Percentiles rank a stretch among this genome's conserved stretches.
Evolutionary conservation across 2,113 vertebrate genomes (phyloP).

Genomic region (Polypterus senegalus): DNA sequence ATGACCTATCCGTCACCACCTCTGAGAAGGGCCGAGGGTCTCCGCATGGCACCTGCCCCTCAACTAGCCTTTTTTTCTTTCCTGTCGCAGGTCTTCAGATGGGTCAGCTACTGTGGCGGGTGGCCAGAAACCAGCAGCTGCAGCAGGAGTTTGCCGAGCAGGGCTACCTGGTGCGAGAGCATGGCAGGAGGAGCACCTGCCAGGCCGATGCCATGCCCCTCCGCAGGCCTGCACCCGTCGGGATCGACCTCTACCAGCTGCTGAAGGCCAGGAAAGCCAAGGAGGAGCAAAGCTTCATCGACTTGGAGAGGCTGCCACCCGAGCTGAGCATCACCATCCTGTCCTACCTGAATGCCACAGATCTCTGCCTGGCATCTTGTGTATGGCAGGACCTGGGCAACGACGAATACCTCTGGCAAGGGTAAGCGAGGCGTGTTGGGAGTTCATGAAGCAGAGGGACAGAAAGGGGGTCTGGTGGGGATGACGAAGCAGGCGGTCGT

Average conservation of each 20-base stretch:
- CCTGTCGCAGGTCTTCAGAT: slow-evolving; percentile 63
- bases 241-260: slow-evolving; percentile 82
- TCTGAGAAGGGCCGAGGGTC: background rate
- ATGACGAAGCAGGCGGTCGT: too few relatives aligned
- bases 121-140: slow-evolving; percentile 86
- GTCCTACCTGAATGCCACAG: slow-evolving; percentile 95
- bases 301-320: slow-evolving; percentile 90
- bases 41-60: background rate
- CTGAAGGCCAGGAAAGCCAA: slow-evolving; percentile 72
- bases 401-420: slow-evolving; percentile 95
- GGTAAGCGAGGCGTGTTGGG: slow-evolving; percentile 49
- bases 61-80: slow-evolving; percentile 4
- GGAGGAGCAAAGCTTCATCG: slow-evolving; percentile 80
- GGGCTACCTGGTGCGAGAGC: slow-evolving; percentile 51
- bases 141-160: slow-evolving; percentile 72
- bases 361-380: slow-evolving; percentile 90
- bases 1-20: background rate
- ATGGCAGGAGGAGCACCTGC: slow-evolving; percentile 45
- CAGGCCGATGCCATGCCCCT: slow-evolving; percentile 31
- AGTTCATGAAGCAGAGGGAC: too few relatives aligned
- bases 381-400: slow-evolving; percentile 94
- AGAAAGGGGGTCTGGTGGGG: too few relatives aligned
- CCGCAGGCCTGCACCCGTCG: slow-evolving; percentile 62
- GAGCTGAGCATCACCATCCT: slow-evolving; percentile 94
- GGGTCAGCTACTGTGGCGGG: slow-evolving; percentile 96